Base-by-base conservation (phyloP, 2,888 invertebrate species). In the Cepaea hortensis region DNA sequence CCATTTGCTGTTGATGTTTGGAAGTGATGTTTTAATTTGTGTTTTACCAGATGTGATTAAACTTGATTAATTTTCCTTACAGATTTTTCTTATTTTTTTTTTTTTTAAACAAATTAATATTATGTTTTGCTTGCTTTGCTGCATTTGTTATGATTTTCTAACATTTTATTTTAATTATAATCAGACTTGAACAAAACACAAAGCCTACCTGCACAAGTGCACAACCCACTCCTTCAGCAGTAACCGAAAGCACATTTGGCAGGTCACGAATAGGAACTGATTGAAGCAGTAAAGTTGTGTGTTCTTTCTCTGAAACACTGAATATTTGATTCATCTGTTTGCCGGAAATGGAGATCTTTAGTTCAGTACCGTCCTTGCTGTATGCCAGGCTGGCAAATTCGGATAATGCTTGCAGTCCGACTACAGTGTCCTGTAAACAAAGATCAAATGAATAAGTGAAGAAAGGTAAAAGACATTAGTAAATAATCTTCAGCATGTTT, bases 381-480 rank as follows among this genome's bases (percentile, higher is more conserved):
- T 91, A 92, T 0, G 91, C 90, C 46, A 90, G 73, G 3, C 89
- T 88, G 3, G 93, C 92, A 89, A 90, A 93, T 81, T 91, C 89
- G 2, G 94, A 93, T 80, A 95, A 88, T 11, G 94, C 94, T 87
- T 94, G 93, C 62, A 95, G 91, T 11, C 93, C 95, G 35, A 95
- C 90, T 15, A 95, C 94, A 11, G 95, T 95, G 88, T 95, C 94
- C 94, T 94, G 91, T 9, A 91, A 90, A 46, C 72, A 18, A 81
- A 80, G 7, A 55, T 9, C 6, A 6, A 55, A 55, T 9, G 7
- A 55, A 55, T 55, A 55, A 55, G 11, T 55, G 11, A 55, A 6
- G 55, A 55, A 55, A 55, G 6, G 6, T 55, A 55, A 55, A 55
- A 55, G 55, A 11, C 55, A 55, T 35, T 35, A 35, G 35, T 35